A percentile compares a stretch with the other conserved stretches of the same genome.
Evolutionary conservation across 2,113 vertebrate species (phyloP).

Genomic region (Ceyx cyanopectus): DNA sequence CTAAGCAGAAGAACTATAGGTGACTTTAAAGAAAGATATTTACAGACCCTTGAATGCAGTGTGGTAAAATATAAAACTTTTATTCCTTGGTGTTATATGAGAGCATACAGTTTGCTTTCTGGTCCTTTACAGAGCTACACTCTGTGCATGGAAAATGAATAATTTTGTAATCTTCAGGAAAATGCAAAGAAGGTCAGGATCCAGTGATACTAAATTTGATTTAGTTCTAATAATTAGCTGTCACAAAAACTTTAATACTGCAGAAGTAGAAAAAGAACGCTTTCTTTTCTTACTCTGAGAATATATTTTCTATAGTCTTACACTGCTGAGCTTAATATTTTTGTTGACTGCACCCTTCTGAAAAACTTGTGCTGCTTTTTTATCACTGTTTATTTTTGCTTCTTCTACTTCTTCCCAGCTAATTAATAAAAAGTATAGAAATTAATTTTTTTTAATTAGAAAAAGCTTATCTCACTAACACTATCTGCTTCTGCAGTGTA

Average conservation of each 20-base stretch:
- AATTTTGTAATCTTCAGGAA: not conserved
- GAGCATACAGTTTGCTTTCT: not conserved
- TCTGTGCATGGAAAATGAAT: not conserved
- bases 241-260: not conserved
- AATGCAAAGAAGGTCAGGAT: not conserved
- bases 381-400: not conserved
- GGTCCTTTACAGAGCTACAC: not conserved
- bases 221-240: not conserved
- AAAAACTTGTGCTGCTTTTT: not conserved
- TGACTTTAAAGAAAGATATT: not conserved
- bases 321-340: not conserved
- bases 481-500: not conserved
- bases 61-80: not conserved
- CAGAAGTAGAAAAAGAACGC: not conserved
- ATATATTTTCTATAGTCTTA: not conserved
- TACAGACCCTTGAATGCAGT: not conserved
- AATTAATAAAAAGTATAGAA: not conserved
- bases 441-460: not conserved
- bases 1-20: not conserved
- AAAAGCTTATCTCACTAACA: not conserved
- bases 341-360: not conserved
- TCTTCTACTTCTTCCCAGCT: not conserved
- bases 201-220: not conserved
- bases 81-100: not conserved
- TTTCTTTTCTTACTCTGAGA: not conserved